Conservation (phyloP, 2,113 vertebrate species). For the Steatornis caripensis region DNA sequence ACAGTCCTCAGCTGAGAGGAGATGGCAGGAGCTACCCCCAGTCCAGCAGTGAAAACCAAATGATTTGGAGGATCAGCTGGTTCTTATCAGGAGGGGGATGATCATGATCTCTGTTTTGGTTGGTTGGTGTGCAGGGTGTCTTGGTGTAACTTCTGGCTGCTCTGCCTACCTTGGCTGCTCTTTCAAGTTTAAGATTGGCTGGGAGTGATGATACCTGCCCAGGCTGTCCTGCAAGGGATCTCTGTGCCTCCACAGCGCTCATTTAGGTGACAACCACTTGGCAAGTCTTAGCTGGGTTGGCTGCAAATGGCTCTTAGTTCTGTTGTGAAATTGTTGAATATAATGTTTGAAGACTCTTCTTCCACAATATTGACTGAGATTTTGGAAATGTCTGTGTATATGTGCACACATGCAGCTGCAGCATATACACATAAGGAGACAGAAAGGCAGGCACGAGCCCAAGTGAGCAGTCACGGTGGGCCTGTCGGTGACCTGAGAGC, state of each 20-base stretch:
- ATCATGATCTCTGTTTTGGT: fast-evolving
- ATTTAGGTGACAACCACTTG: background rate
- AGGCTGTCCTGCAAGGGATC: background rate
- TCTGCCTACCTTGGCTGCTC: background rate
- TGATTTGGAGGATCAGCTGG: background rate
- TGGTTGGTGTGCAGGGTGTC: background rate
- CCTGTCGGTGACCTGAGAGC: background rate
- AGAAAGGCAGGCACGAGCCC: background rate
- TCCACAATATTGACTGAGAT: no score
- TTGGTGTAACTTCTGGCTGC: background rate
- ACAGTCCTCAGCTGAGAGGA: background rate
- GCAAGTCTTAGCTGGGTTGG: background rate
- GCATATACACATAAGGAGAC: fast-evolving
- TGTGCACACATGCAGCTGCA: background rate
- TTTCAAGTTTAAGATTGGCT: background rate
- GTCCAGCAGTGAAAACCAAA: background rate
- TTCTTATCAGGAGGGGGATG: background rate
- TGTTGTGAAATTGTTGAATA: background rate
- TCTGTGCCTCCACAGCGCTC: background rate
- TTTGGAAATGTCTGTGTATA: background rate
- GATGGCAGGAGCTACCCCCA: background rate
- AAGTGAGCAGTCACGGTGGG: fast-evolving
- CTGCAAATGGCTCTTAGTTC: background rate
- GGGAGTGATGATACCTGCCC: background rate
- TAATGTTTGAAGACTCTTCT: fast-evolving